A percentile compares a stretch with the other conserved stretches of the same genome.
Evolutionary conservation across 2,888 invertebrate species (phyloP).

Genomic region (Minunthozetes semirufus): DNA sequence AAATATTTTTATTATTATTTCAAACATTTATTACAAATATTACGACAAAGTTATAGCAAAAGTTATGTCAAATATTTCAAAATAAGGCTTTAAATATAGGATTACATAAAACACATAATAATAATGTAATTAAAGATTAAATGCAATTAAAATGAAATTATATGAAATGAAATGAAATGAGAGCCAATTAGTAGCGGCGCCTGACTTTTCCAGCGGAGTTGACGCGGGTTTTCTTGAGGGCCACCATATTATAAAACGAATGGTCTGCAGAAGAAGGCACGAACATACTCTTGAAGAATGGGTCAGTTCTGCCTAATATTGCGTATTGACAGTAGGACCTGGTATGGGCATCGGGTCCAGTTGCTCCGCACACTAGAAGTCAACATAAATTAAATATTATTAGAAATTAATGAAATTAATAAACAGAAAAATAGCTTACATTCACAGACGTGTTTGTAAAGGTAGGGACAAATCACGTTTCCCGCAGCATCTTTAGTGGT

Average conservation of each 20-base stretch:
- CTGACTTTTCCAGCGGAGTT: conserved; percentile 23
- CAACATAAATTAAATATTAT: background rate
- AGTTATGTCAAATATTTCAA: no score
- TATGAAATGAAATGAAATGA: no score
- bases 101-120: no score
- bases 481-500: conserved; percentile 17
- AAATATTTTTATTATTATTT: background rate
- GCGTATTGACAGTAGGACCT: conserved; percentile 42
- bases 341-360: conserved; percentile 44
- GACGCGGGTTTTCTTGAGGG: background rate
- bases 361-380: conserved; percentile 41
- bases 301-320: background rate
- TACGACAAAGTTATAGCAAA: background rate
- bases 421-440: background rate
- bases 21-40: background rate
- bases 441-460: conserved; percentile 42
- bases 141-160: no score
- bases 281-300: background rate
- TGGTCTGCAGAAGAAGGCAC: no score
- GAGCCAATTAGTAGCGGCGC: background rate
- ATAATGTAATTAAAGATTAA: no score
- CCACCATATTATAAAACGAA: conserved; percentile 10
- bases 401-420: background rate
- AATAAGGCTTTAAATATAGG: no score
- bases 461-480: conserved; percentile 42